These are phyloP conservation scores for Aphyosemion australe DNA, from an alignment of 2,113 vertebrate species.

Conservation along the genomic window DNA sequence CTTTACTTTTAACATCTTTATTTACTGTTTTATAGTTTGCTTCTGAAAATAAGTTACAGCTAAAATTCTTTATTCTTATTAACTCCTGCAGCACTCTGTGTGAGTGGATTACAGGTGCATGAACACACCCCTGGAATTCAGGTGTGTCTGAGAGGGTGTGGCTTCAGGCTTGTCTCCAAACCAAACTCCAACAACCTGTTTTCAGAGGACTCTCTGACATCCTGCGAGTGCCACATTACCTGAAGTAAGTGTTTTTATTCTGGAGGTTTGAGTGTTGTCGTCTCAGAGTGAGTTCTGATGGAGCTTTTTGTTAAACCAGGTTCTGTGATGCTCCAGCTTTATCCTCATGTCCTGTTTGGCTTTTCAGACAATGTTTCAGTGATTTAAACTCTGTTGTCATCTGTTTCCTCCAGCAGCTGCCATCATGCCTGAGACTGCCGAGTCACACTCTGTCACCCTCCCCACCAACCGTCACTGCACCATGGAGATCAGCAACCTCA, in stretches of 20 bases:
- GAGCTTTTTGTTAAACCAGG: no score
- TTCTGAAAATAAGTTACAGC: no score
- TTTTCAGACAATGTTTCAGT: background rate
- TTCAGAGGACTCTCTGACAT: slow-evolving; percentile 37
- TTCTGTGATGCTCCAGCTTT: no score
- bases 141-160: slow-evolving; percentile 40
- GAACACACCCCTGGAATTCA: background rate
- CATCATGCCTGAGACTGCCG: slow-evolving; percentile 65
- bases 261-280: no score
- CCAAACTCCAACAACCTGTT: slow-evolving; percentile 4
- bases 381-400: background rate
- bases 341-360: no score
- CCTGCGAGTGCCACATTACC: no score
- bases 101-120: background rate
- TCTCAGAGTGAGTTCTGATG: no score
- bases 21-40: background rate
- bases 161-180: slow-evolving; percentile 17
- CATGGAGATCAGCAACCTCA: slow-evolving; percentile 66
- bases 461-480: slow-evolving; percentile 74
- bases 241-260: no score
- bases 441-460: slow-evolving; percentile 47
- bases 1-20: background rate
- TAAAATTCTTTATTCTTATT: no score
- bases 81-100: no score
- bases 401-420: background rate